A percentile compares a stretch with the other conserved stretches of the same genome.
phyloP scores from a whole-genome alignment of 2,888 invertebrate species.

The Patella caerulea region DNA sequence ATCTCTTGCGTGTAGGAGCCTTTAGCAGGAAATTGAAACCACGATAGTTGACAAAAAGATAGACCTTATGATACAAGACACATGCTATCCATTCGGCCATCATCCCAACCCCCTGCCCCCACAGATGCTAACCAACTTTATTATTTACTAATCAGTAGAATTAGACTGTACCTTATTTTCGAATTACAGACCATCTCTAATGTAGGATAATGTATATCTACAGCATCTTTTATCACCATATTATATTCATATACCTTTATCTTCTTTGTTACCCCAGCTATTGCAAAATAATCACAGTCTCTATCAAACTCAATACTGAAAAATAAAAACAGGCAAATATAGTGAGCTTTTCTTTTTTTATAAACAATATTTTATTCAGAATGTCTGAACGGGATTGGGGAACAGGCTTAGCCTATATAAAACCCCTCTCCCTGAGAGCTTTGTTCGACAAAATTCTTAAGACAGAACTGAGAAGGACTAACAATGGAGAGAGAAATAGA shows the following conservation, averaged over 20 bases:
- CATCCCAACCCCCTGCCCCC: neutral
- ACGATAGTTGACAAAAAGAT: too few species aligned
- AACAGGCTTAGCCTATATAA: too few species aligned
- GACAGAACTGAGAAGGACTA: too few species aligned
- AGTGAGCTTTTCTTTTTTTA: too few species aligned
- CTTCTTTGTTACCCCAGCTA: constrained; percentile 93
- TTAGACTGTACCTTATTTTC: constrained; percentile 78
- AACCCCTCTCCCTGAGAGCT: too few species aligned
- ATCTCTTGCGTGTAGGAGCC: too few species aligned
- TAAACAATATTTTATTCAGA: too few species aligned
- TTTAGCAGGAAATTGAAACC: too few species aligned
- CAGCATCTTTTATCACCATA: constrained; percentile 85
- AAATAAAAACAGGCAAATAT: constrained; percentile 17
- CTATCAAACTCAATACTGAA: constrained; percentile 94
- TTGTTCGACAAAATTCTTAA: too few species aligned
- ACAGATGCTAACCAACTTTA: neutral
- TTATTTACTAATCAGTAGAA: neutral
- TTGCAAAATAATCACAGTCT: constrained; percentile 94
- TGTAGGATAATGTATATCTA: constrained; percentile 93
- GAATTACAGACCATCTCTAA: constrained; percentile 92
- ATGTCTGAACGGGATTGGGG: too few species aligned
- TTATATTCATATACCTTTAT: constrained; percentile 93
- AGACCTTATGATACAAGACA: too few species aligned
- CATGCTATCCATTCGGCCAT: neutral
- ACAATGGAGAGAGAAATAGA: too few species aligned